phyloP scores from a whole-genome alignment of 2,797 vertebrate genomes.

The Aeoliscus strigatus region DNA sequence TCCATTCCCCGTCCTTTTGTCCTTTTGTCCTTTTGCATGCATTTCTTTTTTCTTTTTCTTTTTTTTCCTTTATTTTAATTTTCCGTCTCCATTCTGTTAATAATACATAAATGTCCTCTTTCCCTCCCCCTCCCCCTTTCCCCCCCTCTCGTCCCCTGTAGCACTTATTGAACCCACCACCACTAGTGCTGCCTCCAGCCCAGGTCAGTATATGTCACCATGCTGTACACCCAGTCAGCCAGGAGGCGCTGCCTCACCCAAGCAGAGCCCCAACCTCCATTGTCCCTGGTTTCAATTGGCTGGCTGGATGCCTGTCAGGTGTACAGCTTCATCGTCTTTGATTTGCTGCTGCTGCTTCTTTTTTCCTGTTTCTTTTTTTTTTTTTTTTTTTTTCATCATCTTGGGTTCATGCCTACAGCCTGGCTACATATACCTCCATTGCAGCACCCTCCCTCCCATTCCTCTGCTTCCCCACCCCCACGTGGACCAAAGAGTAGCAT shows the following conservation, averaged over 20 bases:
- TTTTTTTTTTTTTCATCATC: conserved; percentile 24
- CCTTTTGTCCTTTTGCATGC: conserved; percentile 77
- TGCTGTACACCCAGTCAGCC: conserved; percentile 81
- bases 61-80: conserved; percentile 76
- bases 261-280: conserved; percentile 60
- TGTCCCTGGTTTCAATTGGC: conserved; percentile 62
- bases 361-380: conserved; percentile 15
- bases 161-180: conserved; percentile 97
- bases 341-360: conserved; percentile 41
- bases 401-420: conserved; percentile 52
- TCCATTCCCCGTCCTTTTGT: conserved; percentile 69
- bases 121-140: conserved; percentile 79
- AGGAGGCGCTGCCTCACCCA: conserved; percentile 76
- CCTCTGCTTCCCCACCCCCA: conserved; percentile 26
- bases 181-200: conserved; percentile 97
- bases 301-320: conserved; percentile 75
- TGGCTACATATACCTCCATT: conserved; percentile 61
- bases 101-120: conserved; percentile 96
- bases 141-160: conserved; percentile 90
- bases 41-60: conserved; percentile 75
- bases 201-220: conserved; percentile 98
- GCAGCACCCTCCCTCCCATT: conserved; percentile 52
- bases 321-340: conserved; percentile 70
- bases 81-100: conserved; percentile 92
- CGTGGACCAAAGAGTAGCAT: conserved; percentile 58